Evolutionary conservation across 2,888 invertebrate species (phyloP), one percentile per base, ranked within the genome.

Genomic region (Caenorhabditis sp.): DNA sequence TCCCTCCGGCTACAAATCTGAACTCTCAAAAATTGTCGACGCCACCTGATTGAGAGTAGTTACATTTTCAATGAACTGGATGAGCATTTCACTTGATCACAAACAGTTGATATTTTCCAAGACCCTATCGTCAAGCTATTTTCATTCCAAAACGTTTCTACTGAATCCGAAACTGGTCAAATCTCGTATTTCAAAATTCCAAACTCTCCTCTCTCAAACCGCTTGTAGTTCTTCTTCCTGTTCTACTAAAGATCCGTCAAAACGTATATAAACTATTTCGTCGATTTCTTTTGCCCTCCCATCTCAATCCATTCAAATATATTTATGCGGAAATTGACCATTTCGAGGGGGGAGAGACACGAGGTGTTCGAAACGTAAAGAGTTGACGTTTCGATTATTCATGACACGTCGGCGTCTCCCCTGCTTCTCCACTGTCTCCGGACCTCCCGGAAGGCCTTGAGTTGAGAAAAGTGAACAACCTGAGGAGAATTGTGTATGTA

Each of bases 301-400:
- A 54, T 58, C 61, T 56, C 72, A 70, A 58, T 72, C 72, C 63
- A 79, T 79, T 74, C 68, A 75, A 69, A 81, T 75, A 81, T 81
- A 81, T 80, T 68, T 74, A 80, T 81, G 81, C 81, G 81, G 81
- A 81, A 81, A 81, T 81, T 75, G 81, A 81, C 81, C 74, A 81
- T 81, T 81, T 81, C 75, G 61, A 26, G 26, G 54, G 54, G 12
- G 14, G 54, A 54, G 26, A 26, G 24, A 14, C 8, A 14, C n/a
- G 49, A 54, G 54, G 79, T 51, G 69, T 70, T 69, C 61, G 59
- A 59, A 59, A 66, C 75, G 75, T 47, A 64, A 74, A 74, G 79
- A 79, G 79, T 79, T 79, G 79, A 79, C 79, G 79, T 79, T 79
- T 79, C 79, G 70, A 70, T 79, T 79, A 64, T 54, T 49, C 24